phyloP scores from a whole-genome alignment of 2,797 vertebrate genomes.

The Artibeus jamaicensis region DNA sequence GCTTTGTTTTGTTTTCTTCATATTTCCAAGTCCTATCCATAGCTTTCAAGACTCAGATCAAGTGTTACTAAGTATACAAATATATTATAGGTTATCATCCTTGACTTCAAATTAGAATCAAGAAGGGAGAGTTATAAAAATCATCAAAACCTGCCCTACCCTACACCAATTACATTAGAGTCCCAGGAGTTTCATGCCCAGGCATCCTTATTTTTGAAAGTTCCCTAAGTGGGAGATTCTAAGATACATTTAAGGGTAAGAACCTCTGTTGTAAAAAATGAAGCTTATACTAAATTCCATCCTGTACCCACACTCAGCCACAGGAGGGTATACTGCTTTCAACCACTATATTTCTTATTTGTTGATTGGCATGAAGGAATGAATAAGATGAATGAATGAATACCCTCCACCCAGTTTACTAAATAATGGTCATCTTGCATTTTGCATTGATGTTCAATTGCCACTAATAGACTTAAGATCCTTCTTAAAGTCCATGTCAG shows the following conservation, averaged over 20 bases:
- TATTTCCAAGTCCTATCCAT: neutral
- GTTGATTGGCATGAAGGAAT: neutral
- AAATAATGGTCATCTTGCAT: neutral
- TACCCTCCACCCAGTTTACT: neutral
- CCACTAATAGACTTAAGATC: neutral
- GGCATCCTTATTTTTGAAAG: neutral
- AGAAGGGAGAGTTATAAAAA: neutral
- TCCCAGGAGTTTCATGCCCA: neutral
- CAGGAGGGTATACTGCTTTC: neutral
- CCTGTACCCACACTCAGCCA: neutral
- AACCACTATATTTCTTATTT: neutral
- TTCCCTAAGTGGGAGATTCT: neutral
- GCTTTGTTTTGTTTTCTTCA: neutral
- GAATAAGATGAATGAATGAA: neutral
- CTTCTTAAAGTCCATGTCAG: neutral
- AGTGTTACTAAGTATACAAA: neutral
- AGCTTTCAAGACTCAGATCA: neutral
- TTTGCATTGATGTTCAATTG: neutral
- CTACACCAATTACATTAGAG: neutral
- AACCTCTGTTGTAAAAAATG: neutral
- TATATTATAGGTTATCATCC: neutral
- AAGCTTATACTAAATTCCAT: neutral
- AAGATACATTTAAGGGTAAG: neutral
- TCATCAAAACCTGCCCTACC: neutral
- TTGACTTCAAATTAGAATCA: constrained; percentile 12